Conservation (phyloP, 1,140 invertebrate genomes). For the Wiebesia pumilae region DNA sequence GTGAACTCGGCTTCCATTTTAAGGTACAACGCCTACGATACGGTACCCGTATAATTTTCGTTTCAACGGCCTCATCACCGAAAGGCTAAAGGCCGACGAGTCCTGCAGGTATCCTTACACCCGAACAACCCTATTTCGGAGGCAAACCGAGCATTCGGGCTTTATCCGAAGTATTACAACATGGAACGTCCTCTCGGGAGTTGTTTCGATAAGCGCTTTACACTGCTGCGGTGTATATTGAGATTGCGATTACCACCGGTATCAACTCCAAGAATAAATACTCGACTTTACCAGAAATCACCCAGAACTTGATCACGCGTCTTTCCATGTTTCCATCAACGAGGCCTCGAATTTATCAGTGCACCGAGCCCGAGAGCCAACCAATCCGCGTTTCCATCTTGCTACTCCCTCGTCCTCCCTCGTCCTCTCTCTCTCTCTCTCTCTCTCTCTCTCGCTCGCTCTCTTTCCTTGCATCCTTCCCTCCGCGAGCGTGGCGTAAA, state of each 20-base stretch:
- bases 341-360: background rate
- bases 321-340: background rate
- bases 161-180: background rate
- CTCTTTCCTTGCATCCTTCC: background rate
- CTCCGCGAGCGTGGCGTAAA: background rate
- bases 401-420: background rate
- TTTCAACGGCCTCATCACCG: background rate
- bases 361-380: no score
- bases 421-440: background rate
- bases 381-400: no score
- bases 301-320: no score
- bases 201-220: background rate
- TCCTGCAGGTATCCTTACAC: background rate
- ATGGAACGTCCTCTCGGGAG: background rate
- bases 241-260: background rate
- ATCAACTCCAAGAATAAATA: background rate
- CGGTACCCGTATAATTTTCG: background rate
- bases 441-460: background rate
- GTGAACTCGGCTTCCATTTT: no score
- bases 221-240: background rate
- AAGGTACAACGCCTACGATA: no score
- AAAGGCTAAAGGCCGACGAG: background rate
- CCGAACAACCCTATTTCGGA: background rate
- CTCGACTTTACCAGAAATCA: no score
- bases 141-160: background rate